These are phyloP conservation scores for Hybognathus amarus DNA, from an alignment of 2,797 vertebrate genomes.

Conservation along the genomic window DNA sequence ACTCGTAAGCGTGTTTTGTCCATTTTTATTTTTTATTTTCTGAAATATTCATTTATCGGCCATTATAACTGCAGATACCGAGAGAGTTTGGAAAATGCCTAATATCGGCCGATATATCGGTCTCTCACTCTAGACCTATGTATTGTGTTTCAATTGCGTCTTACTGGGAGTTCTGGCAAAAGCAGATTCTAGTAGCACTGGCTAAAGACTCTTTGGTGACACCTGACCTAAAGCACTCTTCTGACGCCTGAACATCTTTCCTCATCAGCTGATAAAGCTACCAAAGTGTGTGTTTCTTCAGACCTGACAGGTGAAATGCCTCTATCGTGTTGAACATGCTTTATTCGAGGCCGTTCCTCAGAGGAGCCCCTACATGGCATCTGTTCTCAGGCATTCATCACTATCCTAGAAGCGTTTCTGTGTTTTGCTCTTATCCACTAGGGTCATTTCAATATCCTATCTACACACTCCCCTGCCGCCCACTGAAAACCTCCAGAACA, in stretches of 20 bases:
- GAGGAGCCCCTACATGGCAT: neutral
- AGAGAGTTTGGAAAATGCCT: too few relatives aligned
- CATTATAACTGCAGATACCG: too few relatives aligned
- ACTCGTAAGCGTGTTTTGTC: too few relatives aligned
- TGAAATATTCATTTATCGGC: too few relatives aligned
- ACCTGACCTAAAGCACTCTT: neutral
- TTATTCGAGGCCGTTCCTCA: neutral
- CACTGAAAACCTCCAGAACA: neutral
- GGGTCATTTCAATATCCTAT: conserved; percentile 6
- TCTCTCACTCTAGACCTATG: too few relatives aligned
- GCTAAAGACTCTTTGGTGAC: too few relatives aligned
- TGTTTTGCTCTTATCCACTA: neutral
- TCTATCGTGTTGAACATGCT: neutral
- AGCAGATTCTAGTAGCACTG: too few relatives aligned
- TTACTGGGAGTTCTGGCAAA: too few relatives aligned
- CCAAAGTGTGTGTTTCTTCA: neutral
- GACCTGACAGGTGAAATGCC: neutral
- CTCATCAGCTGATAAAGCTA: neutral
- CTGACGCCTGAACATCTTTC: too few relatives aligned
- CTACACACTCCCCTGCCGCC: neutral
- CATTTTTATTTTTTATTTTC: too few relatives aligned
- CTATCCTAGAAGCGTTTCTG: conserved; percentile 4
- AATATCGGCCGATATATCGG: too few relatives aligned
- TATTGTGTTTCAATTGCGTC: too few relatives aligned
- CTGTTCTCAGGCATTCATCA: conserved; percentile 2